Conservation (phyloP, 2,113 vertebrate species). For the Ceyx cyanopectus region DNA sequence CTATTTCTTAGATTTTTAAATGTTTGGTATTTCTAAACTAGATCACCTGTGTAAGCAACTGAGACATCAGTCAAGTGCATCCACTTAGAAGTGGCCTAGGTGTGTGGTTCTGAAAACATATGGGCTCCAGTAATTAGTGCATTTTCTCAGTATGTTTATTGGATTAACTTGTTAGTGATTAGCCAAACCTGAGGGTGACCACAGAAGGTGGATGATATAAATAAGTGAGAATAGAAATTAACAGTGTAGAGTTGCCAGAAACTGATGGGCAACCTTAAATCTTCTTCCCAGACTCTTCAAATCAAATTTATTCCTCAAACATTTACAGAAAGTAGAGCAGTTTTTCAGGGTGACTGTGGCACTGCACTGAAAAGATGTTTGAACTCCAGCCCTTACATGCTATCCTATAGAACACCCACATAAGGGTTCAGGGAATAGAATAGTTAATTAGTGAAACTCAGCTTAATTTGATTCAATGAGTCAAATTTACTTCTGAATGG, state of each 20-base stretch:
- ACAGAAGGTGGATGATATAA: neutral
- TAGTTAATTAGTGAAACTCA: neutral
- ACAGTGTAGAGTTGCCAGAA: neutral
- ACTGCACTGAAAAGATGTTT: neutral
- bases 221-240: neutral
- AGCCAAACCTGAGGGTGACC: neutral
- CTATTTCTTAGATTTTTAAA: neutral
- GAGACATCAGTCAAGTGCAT: neutral
- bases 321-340: neutral
- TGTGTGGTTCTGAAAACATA: neutral
- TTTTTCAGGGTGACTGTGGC: neutral
- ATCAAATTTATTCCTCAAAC: neutral
- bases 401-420: neutral
- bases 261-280: neutral
- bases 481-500: neutral
- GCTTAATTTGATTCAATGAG: neutral
- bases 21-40: neutral
- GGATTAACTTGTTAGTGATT: neutral
- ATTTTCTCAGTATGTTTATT: neutral
- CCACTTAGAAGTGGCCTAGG: neutral
- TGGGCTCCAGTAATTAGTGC: neutral
- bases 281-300: neutral
- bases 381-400: neutral
- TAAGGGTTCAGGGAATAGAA: neutral
- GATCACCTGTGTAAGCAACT: neutral